Conservation (phyloP, 2,888 invertebrate genomes). For the Mesorhabditis sp. region DNA sequence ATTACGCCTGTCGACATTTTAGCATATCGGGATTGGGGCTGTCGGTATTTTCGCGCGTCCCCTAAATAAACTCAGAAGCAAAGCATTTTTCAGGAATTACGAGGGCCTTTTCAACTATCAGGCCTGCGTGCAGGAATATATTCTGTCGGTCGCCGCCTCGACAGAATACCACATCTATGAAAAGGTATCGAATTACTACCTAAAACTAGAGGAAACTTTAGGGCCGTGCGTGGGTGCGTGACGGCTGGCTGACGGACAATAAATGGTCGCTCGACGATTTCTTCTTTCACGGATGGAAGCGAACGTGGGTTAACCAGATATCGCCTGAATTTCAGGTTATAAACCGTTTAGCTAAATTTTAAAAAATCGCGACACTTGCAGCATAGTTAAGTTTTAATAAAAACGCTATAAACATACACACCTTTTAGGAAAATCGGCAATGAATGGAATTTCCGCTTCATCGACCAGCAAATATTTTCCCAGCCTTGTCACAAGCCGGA, state of each 20-base stretch:
- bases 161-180: not conserved
- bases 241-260: conserved; percentile 4
- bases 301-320: not conserved
- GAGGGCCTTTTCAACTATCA: not conserved
- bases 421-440: too few relatives aligned
- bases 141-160: not conserved
- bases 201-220: not conserved
- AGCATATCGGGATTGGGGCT: too few relatives aligned
- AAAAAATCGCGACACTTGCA: too few relatives aligned
- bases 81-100: not conserved
- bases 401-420: too few relatives aligned
- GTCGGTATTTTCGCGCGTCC: too few relatives aligned
- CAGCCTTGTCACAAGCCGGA: too few relatives aligned
- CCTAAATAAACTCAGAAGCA: not conserved
- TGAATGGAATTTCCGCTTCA: too few relatives aligned
- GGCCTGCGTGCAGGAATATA: not conserved
- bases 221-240: not conserved
- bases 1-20: too few relatives aligned
- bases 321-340: too few relatives aligned
- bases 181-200: not conserved
- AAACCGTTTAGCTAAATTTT: too few relatives aligned
- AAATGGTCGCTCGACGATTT: conserved; percentile 2
- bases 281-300: conserved; percentile 1
- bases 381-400: too few relatives aligned
- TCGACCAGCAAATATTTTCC: too few relatives aligned